These are phyloP conservation scores for Phalacrocorax pelagicus DNA, from an alignment of 2,113 vertebrate species.

Conservation along the genomic window DNA sequence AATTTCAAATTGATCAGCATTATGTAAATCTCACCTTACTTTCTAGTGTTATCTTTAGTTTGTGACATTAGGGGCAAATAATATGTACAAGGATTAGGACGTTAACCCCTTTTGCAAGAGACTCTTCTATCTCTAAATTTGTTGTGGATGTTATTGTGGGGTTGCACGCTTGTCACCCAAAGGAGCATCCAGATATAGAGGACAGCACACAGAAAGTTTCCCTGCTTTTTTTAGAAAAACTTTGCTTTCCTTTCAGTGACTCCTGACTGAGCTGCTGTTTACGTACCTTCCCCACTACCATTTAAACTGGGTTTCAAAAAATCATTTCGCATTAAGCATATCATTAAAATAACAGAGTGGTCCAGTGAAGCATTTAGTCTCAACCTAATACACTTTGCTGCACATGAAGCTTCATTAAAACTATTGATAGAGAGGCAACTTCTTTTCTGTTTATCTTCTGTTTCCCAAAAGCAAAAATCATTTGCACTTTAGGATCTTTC, in stretches of 20 bases:
- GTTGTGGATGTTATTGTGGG: background rate
- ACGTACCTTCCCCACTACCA: background rate
- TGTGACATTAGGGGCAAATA: background rate
- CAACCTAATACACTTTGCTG: background rate
- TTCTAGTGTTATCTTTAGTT: background rate
- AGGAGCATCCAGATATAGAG: background rate
- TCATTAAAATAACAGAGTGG: constrained; percentile 8
- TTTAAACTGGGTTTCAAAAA: background rate
- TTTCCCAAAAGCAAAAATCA: background rate
- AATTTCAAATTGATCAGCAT: background rate
- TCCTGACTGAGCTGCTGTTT: background rate
- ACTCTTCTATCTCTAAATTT: background rate
- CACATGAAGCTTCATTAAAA: background rate
- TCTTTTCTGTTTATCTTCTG: background rate
- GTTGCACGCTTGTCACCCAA: background rate
- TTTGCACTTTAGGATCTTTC: background rate
- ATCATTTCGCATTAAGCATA: background rate
- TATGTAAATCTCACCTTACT: constrained; percentile 15
- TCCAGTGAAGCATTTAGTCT: background rate
- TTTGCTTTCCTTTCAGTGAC: background rate
- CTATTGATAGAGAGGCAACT: background rate
- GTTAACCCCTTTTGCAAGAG: background rate
- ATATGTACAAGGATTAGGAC: background rate
- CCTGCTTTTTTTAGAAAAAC: background rate
- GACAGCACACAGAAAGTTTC: background rate